Evolutionary conservation across 2,888 invertebrate genomes (phyloP).

Genomic region (Brassicogethes aeneus): DNA sequence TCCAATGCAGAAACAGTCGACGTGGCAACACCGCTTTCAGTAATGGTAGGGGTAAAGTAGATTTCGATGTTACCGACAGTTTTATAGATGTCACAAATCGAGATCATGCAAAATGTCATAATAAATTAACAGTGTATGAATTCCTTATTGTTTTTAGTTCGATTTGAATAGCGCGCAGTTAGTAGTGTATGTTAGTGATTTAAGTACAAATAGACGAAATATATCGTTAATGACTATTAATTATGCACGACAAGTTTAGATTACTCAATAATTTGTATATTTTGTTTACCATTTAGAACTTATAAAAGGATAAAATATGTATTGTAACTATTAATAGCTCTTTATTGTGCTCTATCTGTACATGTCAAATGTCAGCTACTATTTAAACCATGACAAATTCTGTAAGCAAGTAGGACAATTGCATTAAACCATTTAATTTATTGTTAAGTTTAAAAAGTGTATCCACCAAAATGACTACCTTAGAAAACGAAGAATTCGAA

Average conservation of each 20-base stretch:
- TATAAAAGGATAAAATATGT: neutral
- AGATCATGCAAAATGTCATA: neutral
- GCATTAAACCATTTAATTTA: too few relatives aligned
- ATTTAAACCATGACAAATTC: neutral
- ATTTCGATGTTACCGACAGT: too few relatives aligned
- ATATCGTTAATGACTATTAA: neutral
- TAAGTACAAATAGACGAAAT: neutral
- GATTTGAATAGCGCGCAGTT: neutral
- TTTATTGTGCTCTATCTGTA: neutral
- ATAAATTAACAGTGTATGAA: neutral
- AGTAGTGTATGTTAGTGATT: neutral
- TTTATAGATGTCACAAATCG: neutral
- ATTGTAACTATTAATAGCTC: neutral
- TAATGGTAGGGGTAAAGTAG: too few relatives aligned
- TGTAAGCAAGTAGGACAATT: neutral
- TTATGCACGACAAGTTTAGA: neutral
- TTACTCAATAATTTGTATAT: neutral
- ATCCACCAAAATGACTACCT: slow-evolving; percentile 35
- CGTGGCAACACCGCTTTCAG: too few relatives aligned
- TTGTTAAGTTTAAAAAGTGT: too few relatives aligned
- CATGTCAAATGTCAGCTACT: neutral
- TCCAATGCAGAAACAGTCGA: too few relatives aligned
- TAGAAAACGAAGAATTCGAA: slow-evolving; percentile 68
- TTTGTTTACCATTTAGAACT: neutral
- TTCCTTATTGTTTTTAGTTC: neutral